A percentile compares a stretch with the other conserved stretches of the same genome.
phyloP scores from a whole-genome alignment of 2,797 vertebrate genomes.

The Hippopotamyrus pictus region DNA sequence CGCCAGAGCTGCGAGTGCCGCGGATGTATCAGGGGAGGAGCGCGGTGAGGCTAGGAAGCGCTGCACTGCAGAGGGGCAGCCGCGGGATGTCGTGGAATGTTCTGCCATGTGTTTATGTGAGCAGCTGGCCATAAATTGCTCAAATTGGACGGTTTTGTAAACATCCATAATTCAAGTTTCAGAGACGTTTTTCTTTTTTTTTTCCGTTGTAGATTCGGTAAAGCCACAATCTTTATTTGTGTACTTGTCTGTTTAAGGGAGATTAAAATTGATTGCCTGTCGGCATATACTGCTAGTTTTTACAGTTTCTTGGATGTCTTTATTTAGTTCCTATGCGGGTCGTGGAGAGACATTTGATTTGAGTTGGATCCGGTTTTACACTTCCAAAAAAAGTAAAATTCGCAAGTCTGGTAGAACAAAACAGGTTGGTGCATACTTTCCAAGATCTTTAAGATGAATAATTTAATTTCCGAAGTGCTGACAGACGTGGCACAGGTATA shows the following conservation, averaged over 20 bases:
- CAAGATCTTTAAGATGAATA: background rate
- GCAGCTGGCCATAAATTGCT: slow-evolving; percentile 30
- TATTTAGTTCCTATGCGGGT: background rate
- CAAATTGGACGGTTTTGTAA: slow-evolving; percentile 30
- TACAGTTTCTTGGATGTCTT: background rate
- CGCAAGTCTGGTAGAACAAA: background rate
- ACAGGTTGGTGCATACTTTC: background rate
- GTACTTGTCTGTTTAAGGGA: background rate
- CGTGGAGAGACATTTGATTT: background rate
- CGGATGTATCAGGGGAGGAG: slow-evolving; percentile 46
- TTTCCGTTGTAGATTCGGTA: background rate
- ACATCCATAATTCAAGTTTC: slow-evolving; percentile 24
- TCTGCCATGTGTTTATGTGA: slow-evolving; percentile 36
- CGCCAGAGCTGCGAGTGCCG: slow-evolving; percentile 71
- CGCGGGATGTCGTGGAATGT: slow-evolving; percentile 23
- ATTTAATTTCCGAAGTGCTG: background rate
- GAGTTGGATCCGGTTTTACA: background rate
- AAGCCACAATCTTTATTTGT: slow-evolving; percentile 8
- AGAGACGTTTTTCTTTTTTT: background rate
- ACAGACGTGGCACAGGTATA: background rate
- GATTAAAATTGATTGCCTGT: background rate
- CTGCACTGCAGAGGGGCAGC: slow-evolving; percentile 30
- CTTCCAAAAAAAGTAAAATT: background rate
- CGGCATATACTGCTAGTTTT: background rate
- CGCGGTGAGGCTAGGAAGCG: slow-evolving; percentile 26